phyloP scores from a whole-genome alignment of 2,888 invertebrate genomes.

The Brenthis hecate region DNA sequence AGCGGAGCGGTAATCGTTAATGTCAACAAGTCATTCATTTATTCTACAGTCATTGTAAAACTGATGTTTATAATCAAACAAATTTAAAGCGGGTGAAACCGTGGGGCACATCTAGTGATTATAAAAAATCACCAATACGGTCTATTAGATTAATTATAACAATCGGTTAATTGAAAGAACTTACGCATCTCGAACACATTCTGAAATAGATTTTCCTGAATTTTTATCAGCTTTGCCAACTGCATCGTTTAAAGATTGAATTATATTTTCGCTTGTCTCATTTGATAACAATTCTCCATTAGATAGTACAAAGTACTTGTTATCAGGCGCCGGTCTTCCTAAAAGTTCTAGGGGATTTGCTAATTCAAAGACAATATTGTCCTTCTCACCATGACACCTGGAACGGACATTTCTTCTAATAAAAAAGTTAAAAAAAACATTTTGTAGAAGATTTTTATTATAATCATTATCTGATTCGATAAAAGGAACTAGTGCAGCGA shows the following conservation, averaged over 20 bases:
- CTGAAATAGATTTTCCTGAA: conserved; percentile 55
- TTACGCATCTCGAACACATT: conserved; percentile 56
- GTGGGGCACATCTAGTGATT: not conserved
- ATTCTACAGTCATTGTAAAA: no score
- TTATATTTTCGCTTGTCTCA: conserved; percentile 50
- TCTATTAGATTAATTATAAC: not conserved
- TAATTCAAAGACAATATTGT: conserved; percentile 82
- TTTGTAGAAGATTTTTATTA: not conserved
- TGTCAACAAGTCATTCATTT: no score
- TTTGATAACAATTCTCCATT: conserved; percentile 59
- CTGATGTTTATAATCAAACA: no score
- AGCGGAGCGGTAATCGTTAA: no score
- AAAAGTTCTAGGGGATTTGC: conserved; percentile 73
- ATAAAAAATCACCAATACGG: not conserved
- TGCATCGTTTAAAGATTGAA: conserved; percentile 52
- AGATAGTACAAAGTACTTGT: conserved; percentile 59
- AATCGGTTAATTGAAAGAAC: conserved; percentile 37
- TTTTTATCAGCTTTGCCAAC: conserved; percentile 60
- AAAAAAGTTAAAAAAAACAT: not conserved
- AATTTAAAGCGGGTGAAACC: no score
- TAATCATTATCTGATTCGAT: not conserved
- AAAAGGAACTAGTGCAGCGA: not conserved
- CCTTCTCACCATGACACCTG: conserved; percentile 86
- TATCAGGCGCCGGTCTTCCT: conserved; percentile 57
- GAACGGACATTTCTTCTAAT: conserved; percentile 31